These are phyloP conservation scores for Hesperophylax magnus DNA, from an alignment of 1,140 invertebrate species.

Conservation along the genomic window DNA sequence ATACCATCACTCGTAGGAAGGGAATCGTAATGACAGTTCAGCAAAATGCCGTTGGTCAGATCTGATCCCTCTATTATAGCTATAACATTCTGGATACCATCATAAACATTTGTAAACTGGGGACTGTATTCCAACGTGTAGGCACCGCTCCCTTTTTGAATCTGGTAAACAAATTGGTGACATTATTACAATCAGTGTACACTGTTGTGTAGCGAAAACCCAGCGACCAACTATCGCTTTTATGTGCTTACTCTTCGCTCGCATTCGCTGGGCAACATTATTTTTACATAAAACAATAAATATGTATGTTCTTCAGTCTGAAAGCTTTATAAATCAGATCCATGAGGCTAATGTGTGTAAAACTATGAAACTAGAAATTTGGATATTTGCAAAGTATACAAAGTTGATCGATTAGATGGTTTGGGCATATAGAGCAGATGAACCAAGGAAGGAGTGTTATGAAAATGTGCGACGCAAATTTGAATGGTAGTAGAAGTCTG, in stretches of 20 bases:
- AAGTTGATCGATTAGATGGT: no score
- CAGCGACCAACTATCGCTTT: not conserved
- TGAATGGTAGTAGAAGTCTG: no score
- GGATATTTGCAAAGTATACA: no score
- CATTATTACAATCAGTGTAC: not conserved
- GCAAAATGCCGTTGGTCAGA: constrained; percentile 73
- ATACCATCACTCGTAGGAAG: constrained; percentile 79
- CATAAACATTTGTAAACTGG: constrained; percentile 69
- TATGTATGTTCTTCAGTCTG: no score
- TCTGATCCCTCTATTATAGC: constrained; percentile 74
- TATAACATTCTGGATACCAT: constrained; percentile 77
- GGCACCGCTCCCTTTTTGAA: constrained; percentile 62
- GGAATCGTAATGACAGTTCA: constrained; percentile 89
- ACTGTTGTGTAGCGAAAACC: not conserved
- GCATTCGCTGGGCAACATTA: not conserved
- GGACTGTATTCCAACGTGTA: constrained; percentile 66
- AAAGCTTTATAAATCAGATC: no score
- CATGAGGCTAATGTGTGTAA: no score
- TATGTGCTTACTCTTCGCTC: not conserved
- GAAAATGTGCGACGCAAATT: no score
- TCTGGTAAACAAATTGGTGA: constrained; percentile 21
- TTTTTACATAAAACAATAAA: no score
- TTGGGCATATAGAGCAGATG: no score
- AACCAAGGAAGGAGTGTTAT: no score
- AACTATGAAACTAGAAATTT: no score